These are phyloP conservation scores for Murina feae DNA, from an alignment of 2,113 vertebrate species.

Conservation along the genomic window DNA sequence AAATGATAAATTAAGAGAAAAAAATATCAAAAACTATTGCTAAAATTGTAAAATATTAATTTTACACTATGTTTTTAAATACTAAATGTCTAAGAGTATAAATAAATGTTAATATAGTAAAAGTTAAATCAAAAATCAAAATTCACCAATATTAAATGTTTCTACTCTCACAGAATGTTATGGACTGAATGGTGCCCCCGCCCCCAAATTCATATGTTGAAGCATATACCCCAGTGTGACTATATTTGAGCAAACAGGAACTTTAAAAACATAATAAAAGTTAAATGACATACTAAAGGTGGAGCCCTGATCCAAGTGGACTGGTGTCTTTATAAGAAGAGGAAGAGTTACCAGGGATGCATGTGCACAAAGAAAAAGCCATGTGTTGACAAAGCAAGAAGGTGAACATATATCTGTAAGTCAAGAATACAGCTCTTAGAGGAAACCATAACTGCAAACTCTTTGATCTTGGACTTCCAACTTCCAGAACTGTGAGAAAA, in stretches of 20 bases:
- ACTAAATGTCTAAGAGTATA: not conserved
- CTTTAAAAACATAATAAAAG: not conserved
- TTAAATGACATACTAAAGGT: not conserved
- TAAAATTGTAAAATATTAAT: not conserved
- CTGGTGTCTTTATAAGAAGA: not conserved
- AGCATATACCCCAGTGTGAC: not conserved
- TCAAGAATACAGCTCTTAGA: not conserved
- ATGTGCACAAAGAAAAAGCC: not conserved
- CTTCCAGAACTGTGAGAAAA: not conserved
- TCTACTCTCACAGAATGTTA: not conserved
- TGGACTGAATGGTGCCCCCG: not conserved
- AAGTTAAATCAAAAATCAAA: constrained; percentile 11
- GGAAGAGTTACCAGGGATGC: not conserved
- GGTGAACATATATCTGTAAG: not conserved
- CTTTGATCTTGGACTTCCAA: not conserved
- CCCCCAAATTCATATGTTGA: not conserved
- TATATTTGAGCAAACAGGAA: not conserved
- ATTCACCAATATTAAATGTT: constrained; percentile 10
- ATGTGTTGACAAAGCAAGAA: not conserved
- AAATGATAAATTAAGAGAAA: constrained; percentile 35
- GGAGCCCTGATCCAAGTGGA: not conserved
- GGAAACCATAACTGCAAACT: not conserved
- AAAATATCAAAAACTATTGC: not conserved
- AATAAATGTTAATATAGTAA: not conserved
- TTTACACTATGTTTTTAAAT: not conserved